A percentile compares a stretch with the other conserved stretches of the same genome.
These are phyloP conservation scores for Steromphala cineraria DNA, from an alignment of 2,888 invertebrate species.

Conservation along the genomic window DNA sequence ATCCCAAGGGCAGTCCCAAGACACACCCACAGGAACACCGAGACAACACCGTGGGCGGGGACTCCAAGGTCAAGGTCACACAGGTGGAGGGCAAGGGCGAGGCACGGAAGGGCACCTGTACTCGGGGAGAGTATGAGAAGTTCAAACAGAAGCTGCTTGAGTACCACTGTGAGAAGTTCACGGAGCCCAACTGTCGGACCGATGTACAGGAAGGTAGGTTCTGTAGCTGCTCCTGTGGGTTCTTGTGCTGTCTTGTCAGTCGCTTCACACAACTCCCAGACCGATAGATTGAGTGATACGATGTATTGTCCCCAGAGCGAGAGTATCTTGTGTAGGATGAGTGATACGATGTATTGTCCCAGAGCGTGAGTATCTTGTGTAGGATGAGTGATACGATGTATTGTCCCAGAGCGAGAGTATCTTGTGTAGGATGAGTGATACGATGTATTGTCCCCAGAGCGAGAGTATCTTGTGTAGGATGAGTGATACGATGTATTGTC, in stretches of 20 bases:
- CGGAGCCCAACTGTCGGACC: slow-evolving; percentile 57
- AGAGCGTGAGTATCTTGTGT: slow-evolving; percentile 83
- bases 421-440: slow-evolving; percentile 77
- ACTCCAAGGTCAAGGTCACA: background rate
- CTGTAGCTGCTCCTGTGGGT: background rate
- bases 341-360: slow-evolving; percentile 6
- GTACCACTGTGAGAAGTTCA: slow-evolving; percentile 66
- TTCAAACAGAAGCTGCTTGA: slow-evolving; percentile 65
- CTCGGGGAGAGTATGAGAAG: slow-evolving; percentile 53
- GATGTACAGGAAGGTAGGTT: slow-evolving; percentile 37
- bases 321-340: slow-evolving; percentile 85
- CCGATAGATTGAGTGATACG: too few relatives aligned
- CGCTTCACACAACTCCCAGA: too few relatives aligned
- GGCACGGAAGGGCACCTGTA: slow-evolving; percentile 45
- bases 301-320: slow-evolving; percentile 74
- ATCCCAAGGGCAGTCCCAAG: background rate
- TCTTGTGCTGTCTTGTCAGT: background rate
- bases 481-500: too few relatives aligned
- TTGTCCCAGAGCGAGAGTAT: slow-evolving; percentile 79
- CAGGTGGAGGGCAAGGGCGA: background rate
- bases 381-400: too few relatives aligned
- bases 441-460: slow-evolving; percentile 68
- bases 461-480: slow-evolving; percentile 84
- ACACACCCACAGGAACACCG: background rate
- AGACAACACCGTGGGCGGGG: background rate